Percentiles rank a stretch among this genome's conserved stretches.
These are phyloP conservation scores for Lepisosteus osseus DNA, from an alignment of 2,113 vertebrate genomes.

Conservation along the genomic window DNA sequence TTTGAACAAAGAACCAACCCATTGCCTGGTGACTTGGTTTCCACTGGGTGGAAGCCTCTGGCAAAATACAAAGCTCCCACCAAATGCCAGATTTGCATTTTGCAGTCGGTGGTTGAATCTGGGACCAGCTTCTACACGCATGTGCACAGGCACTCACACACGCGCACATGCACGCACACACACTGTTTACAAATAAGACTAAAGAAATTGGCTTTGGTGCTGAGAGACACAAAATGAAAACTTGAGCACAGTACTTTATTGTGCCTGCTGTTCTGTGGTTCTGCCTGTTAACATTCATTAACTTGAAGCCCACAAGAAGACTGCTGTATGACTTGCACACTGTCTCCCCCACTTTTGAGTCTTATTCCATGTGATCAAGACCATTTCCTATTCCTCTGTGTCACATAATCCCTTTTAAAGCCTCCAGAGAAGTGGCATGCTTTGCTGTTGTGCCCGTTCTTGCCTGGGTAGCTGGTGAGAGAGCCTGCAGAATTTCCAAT, in stretches of 20 bases:
- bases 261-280: background rate
- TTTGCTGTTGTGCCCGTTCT: background rate
- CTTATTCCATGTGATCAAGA: background rate
- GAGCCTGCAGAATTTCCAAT: conserved; percentile 4
- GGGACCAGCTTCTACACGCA: too few relatives aligned
- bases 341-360: too few relatives aligned
- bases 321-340: background rate
- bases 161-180: too few relatives aligned
- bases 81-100: too few relatives aligned
- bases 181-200: too few relatives aligned
- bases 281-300: background rate
- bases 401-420: background rate
- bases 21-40: too few relatives aligned
- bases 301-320: background rate
- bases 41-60: too few relatives aligned
- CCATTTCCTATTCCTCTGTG: background rate
- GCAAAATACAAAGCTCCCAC: too few relatives aligned
- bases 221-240: background rate
- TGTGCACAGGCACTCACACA: too few relatives aligned
- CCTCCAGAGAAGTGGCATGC: conserved; percentile 10
- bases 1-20: too few relatives aligned
- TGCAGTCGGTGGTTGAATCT: too few relatives aligned
- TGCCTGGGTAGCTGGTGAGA: background rate
- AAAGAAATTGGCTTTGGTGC: background rate
- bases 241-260: background rate